Evolutionary conservation across 2,888 invertebrate genomes (phyloP).

Genomic region (Scaptomyza reducta): DNA sequence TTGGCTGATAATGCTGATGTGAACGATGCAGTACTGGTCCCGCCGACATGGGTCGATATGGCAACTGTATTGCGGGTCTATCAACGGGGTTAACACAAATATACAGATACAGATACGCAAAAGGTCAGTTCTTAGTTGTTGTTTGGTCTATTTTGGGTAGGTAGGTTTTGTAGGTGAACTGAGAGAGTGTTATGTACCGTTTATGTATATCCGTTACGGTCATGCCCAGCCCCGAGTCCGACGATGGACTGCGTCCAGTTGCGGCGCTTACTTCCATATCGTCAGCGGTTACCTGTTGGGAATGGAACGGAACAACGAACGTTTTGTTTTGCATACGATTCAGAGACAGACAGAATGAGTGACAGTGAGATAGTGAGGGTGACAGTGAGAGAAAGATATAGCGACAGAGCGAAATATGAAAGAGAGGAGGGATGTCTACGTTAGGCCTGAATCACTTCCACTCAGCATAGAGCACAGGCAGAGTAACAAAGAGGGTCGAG

Average conservation of each 20-base stretch:
- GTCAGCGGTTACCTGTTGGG: conserved; percentile 84
- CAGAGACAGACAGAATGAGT: conserved; percentile 52
- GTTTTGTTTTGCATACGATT: conserved; percentile 71
- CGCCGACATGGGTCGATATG: conserved; percentile 84
- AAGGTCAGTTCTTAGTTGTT: conserved; percentile 49
- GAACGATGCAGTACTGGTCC: conserved; percentile 84
- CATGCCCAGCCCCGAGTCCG: conserved; percentile 97
- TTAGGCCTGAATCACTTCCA: conserved; percentile 23
- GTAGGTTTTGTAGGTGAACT: conserved; percentile 26
- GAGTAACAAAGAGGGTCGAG: conserved; percentile 15
- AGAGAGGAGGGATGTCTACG: conserved; percentile 13
- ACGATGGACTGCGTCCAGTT: conserved; percentile 93
- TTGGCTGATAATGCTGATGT: conserved; percentile 73
- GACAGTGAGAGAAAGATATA: conserved; percentile 15
- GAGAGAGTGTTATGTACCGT: conserved; percentile 85
- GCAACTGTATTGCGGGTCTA: conserved; percentile 84
- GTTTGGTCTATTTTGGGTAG: conserved; percentile 35
- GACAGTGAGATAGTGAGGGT: conserved; percentile 23
- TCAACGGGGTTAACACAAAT: conserved; percentile 41
- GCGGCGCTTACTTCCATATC: conserved; percentile 84
- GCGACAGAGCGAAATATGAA: conserved; percentile 37
- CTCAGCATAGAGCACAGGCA: conserved; percentile 18
- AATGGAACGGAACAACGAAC: conserved; percentile 75
- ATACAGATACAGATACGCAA: conserved; percentile 39
- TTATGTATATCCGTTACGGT: conserved; percentile 91